These are phyloP conservation scores for Alentia gelatinosa DNA, from an alignment of 2,888 invertebrate species.

Conservation along the genomic window DNA sequence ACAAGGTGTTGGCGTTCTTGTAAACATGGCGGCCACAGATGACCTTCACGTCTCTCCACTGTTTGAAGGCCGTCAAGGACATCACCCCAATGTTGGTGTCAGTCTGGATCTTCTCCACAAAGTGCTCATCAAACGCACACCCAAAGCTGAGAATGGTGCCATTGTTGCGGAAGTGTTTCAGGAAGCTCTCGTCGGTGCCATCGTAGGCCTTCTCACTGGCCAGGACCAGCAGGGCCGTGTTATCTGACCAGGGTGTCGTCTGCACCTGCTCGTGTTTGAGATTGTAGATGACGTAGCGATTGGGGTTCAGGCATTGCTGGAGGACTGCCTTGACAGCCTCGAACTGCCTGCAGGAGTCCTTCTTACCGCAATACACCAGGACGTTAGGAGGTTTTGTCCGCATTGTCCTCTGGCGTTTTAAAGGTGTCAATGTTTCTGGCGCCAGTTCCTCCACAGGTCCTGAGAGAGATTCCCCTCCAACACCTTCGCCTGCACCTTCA, in stretches of 20 bases:
- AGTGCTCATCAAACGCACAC: conserved; percentile 61
- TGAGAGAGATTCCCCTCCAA: conserved; percentile 57
- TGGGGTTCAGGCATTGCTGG: conserved; percentile 71
- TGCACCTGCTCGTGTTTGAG: conserved; percentile 74
- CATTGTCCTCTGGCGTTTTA: conserved; percentile 1
- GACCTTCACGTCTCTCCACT: conserved; percentile 67
- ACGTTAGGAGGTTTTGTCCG: conserved; percentile 78
- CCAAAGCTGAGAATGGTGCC: conserved; percentile 63
- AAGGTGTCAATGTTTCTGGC: conserved; percentile 61
- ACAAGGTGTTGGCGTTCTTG: conserved; percentile 28
- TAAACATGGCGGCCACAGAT: conserved; percentile 70
- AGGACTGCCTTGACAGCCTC: conserved; percentile 63
- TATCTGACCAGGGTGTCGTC: conserved; percentile 76
- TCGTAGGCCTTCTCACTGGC: conserved; percentile 70
- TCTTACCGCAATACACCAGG: conserved; percentile 77
- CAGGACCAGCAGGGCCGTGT: conserved; percentile 74
- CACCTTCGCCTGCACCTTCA: conserved; percentile 19
- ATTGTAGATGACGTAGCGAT: conserved; percentile 76
- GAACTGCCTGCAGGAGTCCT: conserved; percentile 73
- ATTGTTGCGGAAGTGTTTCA: conserved; percentile 67
- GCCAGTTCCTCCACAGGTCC: conserved; percentile 58
- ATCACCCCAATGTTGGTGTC: conserved; percentile 63
- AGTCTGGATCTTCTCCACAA: conserved; percentile 55
- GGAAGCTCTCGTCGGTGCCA: conserved; percentile 69
- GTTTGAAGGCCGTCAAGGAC: conserved; percentile 65